A percentile compares a stretch with the other conserved stretches of the same genome.
Evolutionary conservation across 2,888 invertebrate species (phyloP).

Genomic region (Megaustenia siamemsis): DNA sequence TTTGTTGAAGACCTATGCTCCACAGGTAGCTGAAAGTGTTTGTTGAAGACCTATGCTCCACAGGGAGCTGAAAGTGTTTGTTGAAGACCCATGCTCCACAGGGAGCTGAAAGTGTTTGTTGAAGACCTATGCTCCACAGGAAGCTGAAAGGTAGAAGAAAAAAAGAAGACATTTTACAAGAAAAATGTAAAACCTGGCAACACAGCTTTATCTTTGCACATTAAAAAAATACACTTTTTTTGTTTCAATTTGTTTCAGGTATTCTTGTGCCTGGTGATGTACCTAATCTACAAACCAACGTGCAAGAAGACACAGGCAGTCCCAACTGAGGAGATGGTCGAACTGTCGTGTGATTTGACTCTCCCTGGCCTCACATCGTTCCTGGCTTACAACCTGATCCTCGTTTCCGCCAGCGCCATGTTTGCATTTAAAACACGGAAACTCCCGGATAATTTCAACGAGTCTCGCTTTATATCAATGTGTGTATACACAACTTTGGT

Average conservation of each 20-base stretch:
- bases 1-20: too few species aligned
- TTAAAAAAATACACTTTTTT: too few species aligned
- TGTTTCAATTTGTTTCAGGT: slow-evolving; percentile 36
- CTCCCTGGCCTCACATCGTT: slow-evolving; percentile 63
- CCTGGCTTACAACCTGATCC: slow-evolving; percentile 68
- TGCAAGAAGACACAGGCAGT: slow-evolving; percentile 55
- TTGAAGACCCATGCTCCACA: too few species aligned
- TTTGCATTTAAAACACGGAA: slow-evolving; percentile 74
- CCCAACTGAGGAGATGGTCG: slow-evolving; percentile 62
- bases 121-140: too few species aligned
- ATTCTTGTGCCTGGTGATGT: slow-evolving; percentile 31
- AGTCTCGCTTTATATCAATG: slow-evolving; percentile 72
- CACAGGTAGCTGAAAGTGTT: too few species aligned
- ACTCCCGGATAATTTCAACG: slow-evolving; percentile 75
- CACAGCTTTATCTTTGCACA: too few species aligned
- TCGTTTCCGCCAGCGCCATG: slow-evolving; percentile 68
- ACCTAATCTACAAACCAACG: slow-evolving; percentile 17
- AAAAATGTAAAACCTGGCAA: too few species aligned
- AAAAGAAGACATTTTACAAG: too few species aligned
- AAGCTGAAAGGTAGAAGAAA: too few species aligned
- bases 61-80: too few species aligned
- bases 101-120: too few species aligned
- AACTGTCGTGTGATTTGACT: slow-evolving; percentile 65
- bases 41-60: too few species aligned
- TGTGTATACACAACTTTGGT: slow-evolving; percentile 72